Conservation (phyloP, 53 echinoderm and acorn worm species). For the Temnopleurus reevesii region DNA sequence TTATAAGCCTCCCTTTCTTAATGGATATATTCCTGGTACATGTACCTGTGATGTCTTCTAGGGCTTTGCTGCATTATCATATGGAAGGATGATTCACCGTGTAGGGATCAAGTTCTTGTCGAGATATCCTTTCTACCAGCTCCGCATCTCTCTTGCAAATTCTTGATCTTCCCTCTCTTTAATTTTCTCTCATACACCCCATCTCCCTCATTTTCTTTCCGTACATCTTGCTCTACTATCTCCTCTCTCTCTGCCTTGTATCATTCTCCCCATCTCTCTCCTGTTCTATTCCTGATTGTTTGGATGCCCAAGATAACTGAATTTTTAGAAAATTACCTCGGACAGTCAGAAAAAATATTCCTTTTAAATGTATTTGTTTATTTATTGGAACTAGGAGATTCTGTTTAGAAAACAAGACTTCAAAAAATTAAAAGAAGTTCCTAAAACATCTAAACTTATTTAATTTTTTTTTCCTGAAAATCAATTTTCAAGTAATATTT, state of each 20-base stretch:
- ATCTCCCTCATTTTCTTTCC: neutral
- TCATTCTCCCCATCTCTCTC: neutral
- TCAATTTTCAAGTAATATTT: no score
- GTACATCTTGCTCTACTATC: neutral
- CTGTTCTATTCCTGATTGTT: no score
- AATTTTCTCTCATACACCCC: neutral
- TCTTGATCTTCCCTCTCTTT: neutral
- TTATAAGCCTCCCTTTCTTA: neutral
- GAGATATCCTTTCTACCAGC: neutral
- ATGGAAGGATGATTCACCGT: constrained; percentile 40
- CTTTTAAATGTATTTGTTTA: no score
- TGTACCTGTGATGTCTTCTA: constrained; percentile 1
- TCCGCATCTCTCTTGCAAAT: no score
- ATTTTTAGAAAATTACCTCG: no score
- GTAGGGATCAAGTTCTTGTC: constrained; percentile 24
- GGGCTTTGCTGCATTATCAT: constrained; percentile 35
- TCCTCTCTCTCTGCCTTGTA: neutral
- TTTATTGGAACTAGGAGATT: no score
- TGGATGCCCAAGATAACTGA: no score
- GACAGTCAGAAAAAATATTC: no score
- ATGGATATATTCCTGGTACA: neutral
- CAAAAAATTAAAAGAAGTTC: no score
- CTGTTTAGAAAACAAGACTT: no score
- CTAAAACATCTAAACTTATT: no score
- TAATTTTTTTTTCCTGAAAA: no score